phyloP scores from a whole-genome alignment of 2,113 vertebrate genomes.

The Grus americana region DNA sequence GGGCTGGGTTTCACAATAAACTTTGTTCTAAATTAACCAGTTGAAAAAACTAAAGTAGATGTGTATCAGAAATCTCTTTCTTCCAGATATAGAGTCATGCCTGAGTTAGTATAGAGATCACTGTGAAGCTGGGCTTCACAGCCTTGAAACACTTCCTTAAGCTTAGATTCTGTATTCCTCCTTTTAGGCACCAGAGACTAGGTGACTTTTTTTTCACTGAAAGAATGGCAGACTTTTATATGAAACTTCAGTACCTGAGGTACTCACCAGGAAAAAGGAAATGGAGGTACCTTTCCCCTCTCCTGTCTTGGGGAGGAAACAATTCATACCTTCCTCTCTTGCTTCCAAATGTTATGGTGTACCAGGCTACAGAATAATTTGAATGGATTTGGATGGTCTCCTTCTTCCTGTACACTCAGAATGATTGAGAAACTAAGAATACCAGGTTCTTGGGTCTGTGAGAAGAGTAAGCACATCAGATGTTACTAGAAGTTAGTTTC shows the following conservation, averaged over 20 bases:
- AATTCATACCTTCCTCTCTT: not conserved
- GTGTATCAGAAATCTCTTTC: not conserved
- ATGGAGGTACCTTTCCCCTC: not conserved
- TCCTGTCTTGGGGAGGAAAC: not conserved
- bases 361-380: not conserved
- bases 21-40: not conserved
- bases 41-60: not conserved
- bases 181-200: not conserved
- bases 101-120: not conserved
- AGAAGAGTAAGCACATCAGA: not conserved
- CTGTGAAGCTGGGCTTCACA: not conserved
- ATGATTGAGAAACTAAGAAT: not conserved
- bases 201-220: not conserved
- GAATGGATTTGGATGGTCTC: not conserved
- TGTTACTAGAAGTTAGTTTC: not conserved
- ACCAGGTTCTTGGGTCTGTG: not conserved
- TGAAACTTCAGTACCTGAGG: not conserved
- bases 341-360: not conserved
- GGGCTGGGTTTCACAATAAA: not conserved
- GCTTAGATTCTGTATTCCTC: not conserved
- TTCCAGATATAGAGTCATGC: not conserved
- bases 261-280: not conserved
- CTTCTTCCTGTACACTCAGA: not conserved
- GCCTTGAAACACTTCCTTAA: not conserved
- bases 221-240: not conserved